A percentile compares a stretch with the other conserved stretches of the same genome.
Conservation (phyloP, 2,113 vertebrate species). For the Oophaga pumilio region DNA sequence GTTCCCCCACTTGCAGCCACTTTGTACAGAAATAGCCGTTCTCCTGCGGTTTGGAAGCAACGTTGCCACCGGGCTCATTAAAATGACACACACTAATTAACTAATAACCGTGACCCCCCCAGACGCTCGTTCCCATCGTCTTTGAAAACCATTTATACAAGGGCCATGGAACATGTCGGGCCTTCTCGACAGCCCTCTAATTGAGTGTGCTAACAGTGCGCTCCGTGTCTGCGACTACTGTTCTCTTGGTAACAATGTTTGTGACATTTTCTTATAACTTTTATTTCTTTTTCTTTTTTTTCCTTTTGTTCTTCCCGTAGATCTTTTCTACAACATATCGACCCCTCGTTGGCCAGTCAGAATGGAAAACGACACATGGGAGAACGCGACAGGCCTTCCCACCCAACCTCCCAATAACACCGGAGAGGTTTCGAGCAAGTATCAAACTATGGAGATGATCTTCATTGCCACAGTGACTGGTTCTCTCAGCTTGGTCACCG, state of each 20-base stretch:
- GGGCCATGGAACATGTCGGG: background rate
- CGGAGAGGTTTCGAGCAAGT: constrained; percentile 71
- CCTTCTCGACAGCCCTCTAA: background rate
- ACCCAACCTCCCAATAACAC: constrained; percentile 66
- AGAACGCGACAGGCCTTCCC: constrained; percentile 67
- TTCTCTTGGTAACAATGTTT: background rate
- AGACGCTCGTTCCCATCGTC: constrained; percentile 4
- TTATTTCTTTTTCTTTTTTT: background rate
- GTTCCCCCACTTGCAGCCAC: background rate
- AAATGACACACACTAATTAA: constrained; percentile 39
- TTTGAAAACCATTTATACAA: constrained; percentile 33
- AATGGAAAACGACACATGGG: constrained; percentile 81
- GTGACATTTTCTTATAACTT: background rate
- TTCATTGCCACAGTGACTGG: constrained; percentile 94
- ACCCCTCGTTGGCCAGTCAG: constrained; percentile 64
- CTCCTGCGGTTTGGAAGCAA: constrained; percentile 1
- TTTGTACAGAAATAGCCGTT: constrained; percentile 20
- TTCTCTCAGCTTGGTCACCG: constrained; percentile 93
- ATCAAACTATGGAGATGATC: constrained; percentile 92
- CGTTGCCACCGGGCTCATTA: constrained; percentile 20
- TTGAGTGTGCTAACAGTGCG: background rate
- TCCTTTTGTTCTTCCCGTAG: constrained; percentile 67
- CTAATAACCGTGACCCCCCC: constrained; percentile 36
- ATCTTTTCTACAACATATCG: constrained; percentile 74
- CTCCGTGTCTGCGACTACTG: background rate